Evolutionary conservation across 1,140 invertebrate genomes (phyloP), one percentile per base, ranked within the genome.

Genomic region (Drosophila nikananu): DNA sequence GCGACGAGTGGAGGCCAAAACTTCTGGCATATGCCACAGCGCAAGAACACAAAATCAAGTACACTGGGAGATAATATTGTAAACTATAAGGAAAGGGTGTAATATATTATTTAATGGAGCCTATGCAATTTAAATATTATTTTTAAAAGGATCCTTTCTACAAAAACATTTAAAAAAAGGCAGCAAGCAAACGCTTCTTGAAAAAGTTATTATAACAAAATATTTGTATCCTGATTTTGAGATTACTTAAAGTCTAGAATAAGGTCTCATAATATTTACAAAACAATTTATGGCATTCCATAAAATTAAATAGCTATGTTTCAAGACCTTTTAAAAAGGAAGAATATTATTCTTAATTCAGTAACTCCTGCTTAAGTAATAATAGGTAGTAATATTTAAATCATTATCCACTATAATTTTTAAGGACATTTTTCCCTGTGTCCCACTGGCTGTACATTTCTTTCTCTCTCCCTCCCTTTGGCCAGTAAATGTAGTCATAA

Each of bases 401-500:
- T n/a, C 12, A 15, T 15, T 23, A 32, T 3, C 0, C 17, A 15
- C 12, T 19, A 0, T 19, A 0, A 0, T 30, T 39, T 10, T 12
- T 8, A 12, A 21, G 3, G 1, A 39, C 13, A 27, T 61, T 59
- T 17, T 17, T 48, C 25, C 54, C 65, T 51, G 73, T 27, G 48
- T 48, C 30, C 17, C 12, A 37, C 10, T 27, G 35, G 15, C 54
- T 13, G 2, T 57, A 39, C 54, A 39, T 54, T 54, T 49, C 70
- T 35, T 49, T 61, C 37, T 48, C 49, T 60, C 41, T 39, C n/a
- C n/a, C 52, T 48, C 49, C 23, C 37, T 63, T 37, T 64, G 39
- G 63, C 66, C 63, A 82, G 63, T 77, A 79, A 84, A 78, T 90
- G 78, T 78, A 79, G 80, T 77, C 83, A 87, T 86, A 86, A 86